Evolutionary conservation across 2,113 vertebrate genomes (phyloP).

Genomic region (human): DNA sequence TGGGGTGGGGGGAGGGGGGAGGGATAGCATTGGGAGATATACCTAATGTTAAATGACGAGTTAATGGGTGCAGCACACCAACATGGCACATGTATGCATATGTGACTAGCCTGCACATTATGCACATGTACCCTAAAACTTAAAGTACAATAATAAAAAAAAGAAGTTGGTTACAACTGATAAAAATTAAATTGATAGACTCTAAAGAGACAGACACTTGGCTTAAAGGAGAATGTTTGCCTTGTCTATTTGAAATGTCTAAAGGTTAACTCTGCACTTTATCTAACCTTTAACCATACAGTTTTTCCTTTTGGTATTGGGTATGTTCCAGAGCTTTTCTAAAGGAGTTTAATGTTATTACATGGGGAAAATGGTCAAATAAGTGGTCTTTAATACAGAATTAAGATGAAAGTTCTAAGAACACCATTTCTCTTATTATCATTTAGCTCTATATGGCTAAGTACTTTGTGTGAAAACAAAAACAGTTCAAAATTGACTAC

Average conservation of each 20-base stretch:
- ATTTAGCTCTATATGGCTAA: background rate
- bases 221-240: conserved; percentile 59
- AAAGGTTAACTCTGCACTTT: conserved; percentile 65
- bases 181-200: conserved; percentile 48
- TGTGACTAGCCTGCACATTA: too few species aligned
- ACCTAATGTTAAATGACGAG: too few species aligned
- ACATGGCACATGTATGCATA: too few species aligned
- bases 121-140: too few species aligned
- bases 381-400: conserved; percentile 55
- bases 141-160: too few species aligned
- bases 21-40: too few species aligned
- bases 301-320: conserved; percentile 52
- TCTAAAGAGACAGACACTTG: conserved; percentile 37
- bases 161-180: conserved; percentile 50
- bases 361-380: conserved; percentile 41
- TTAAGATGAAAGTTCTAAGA: conserved; percentile 4
- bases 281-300: conserved; percentile 59
- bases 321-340: conserved; percentile 58
- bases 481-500: background rate
- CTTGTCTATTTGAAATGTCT: conserved; percentile 64
- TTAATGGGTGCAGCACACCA: too few species aligned
- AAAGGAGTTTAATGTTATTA: conserved; percentile 66
- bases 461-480: background rate
- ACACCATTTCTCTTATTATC: conserved; percentile 26
- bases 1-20: too few species aligned